Conservation (phyloP, 2,113 vertebrate genomes). For the Cynoglossus semilaevis region DNA sequence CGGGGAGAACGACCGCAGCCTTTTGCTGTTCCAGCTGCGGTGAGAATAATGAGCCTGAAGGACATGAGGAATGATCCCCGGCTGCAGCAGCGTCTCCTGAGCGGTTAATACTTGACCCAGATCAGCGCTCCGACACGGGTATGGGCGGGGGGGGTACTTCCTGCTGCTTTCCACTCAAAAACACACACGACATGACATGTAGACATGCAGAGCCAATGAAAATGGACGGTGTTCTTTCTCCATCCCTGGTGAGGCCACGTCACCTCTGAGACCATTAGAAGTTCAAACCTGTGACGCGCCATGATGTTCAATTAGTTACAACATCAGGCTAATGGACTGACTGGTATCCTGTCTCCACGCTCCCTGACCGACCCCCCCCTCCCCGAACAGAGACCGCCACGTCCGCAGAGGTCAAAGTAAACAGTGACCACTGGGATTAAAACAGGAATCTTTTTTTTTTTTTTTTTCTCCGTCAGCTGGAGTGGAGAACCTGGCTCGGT, state of each 20-base stretch:
- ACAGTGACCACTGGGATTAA: too few relatives aligned
- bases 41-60: slow-evolving; percentile 50
- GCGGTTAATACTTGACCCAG: slow-evolving; percentile 75
- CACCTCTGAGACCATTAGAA: slow-evolving; percentile 37
- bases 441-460: too few relatives aligned
- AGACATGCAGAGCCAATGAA: slow-evolving; percentile 20
- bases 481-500: slow-evolving; percentile 53
- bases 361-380: slow-evolving; percentile 16
- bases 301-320: slow-evolving; percentile 44
- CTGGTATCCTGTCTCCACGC: slow-evolving; percentile 16
- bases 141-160: slow-evolving; percentile 33
- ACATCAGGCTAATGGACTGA: slow-evolving; percentile 24
- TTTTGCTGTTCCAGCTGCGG: slow-evolving; percentile 25
- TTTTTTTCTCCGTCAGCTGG: slow-evolving; percentile 48
- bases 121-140: slow-evolving; percentile 63
- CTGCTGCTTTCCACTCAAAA: slow-evolving; percentile 41
- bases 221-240: slow-evolving; percentile 10
- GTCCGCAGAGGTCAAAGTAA: too few relatives aligned
- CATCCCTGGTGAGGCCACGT: slow-evolving; percentile 25
- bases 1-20: slow-evolving; percentile 23
- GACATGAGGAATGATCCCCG: slow-evolving; percentile 52
- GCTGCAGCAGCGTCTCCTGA: slow-evolving; percentile 59
- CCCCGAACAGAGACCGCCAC: too few relatives aligned
- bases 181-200: slow-evolving; percentile 26
- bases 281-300: slow-evolving; percentile 27